A percentile compares a stretch with the other conserved stretches of the same genome.
These are phyloP conservation scores for Danio choprae DNA, from an alignment of 2,797 vertebrate species.

Conservation along the genomic window DNA sequence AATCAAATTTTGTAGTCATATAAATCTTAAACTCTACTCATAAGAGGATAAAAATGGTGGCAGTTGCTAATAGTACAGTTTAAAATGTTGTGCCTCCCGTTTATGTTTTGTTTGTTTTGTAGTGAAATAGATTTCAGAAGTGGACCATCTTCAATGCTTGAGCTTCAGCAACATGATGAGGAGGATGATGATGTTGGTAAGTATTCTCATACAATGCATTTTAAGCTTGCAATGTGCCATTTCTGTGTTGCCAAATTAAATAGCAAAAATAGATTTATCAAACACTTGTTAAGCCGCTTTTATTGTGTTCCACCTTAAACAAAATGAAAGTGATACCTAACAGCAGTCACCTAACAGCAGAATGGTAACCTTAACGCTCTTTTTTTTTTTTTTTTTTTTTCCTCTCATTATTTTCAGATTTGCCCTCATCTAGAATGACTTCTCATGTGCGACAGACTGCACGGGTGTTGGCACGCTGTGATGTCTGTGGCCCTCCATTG, in stretches of 20 bases:
- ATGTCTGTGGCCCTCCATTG: constrained; percentile 75
- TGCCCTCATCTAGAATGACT: constrained; percentile 42
- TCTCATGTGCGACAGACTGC: not conserved
- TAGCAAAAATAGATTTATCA: not conserved
- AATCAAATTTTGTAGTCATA: no score
- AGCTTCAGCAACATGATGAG: constrained; percentile 60
- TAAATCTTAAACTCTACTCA: no score
- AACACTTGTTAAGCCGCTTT: not conserved
- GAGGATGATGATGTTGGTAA: constrained; percentile 65
- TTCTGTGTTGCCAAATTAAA: not conserved
- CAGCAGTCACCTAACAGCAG: no score
- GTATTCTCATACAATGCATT: constrained; percentile 44
- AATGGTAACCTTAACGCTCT: no score
- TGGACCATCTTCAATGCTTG: constrained; percentile 75
- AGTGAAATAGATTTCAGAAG: constrained; percentile 62
- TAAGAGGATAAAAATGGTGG: not conserved
- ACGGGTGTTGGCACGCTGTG: constrained; percentile 55
- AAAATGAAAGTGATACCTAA: no score
- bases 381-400: not conserved
- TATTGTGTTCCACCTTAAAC: no score
- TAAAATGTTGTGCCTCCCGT: not conserved
- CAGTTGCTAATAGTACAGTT: not conserved
- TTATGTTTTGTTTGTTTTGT: not conserved
- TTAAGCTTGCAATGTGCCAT: not conserved
- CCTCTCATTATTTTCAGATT: constrained; percentile 60